Evolutionary conservation across 2,797 vertebrate genomes (phyloP), one percentile per base, ranked within the genome.

Genomic region (Choloepus didactylus): DNA sequence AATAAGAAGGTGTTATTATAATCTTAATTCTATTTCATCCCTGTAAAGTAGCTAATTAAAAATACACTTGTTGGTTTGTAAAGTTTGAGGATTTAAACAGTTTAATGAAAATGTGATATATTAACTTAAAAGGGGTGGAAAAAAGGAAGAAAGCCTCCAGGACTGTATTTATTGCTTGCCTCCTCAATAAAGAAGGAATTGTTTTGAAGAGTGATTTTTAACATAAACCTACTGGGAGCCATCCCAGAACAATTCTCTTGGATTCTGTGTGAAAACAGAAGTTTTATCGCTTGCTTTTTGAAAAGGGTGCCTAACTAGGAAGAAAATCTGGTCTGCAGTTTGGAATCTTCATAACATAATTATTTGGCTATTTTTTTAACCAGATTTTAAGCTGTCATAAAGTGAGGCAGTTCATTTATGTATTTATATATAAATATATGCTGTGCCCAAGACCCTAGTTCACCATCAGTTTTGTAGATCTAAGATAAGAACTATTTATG

Each of bases 141-240:
- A 16, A 18, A 46, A 49, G 27, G 56, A 67, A 51, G 25, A 69
- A 72, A 72, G 6, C 3, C 27, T 86, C 3, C 62, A 18, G 21
- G 21, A 44, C 54, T 70, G 5, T 89, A 51, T 73, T 93, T 93
- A 92, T 86, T 89, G 44, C 59, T 81, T 79, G 16, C 49, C 27
- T 62, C 31, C 56, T 84, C 70, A 41, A 51, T 56, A 70, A 95
- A 93, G 77, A 90, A 95, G 66, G 23, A 82, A 88, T 79, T 91
- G 41, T 88, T 95, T 89, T 27, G 81, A 90, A 93, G 16, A 79
- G 75, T 87, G 25, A 60, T 80, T 92, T 92, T 89, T 89, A 89
- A 66, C 29, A 80, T 75, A 92, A 92, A 77, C 49, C 51, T 88
- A 86, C 44, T 60, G 83, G 81, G 67, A 92, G 38, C 44, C 64